Evolutionary conservation across 92 coral and sea anemone species (phyloP).

Genomic region (Epizoanthus scotinus): DNA sequence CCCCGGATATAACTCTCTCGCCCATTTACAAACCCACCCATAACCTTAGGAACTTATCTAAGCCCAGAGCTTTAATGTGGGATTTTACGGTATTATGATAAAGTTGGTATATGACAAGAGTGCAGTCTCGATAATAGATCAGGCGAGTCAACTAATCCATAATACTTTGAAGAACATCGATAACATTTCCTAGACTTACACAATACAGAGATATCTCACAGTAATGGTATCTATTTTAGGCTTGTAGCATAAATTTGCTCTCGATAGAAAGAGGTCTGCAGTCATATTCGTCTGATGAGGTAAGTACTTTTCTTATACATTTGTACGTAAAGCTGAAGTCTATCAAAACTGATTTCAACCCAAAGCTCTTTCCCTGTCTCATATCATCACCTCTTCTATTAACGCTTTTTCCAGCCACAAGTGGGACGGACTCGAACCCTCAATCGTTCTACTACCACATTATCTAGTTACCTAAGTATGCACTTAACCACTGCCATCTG

Average conservation of each 20-base stretch:
- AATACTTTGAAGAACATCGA: too few relatives aligned
- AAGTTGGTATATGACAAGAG: too few relatives aligned
- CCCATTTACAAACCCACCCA: too few relatives aligned
- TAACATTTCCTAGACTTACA: neutral
- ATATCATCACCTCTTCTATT: too few relatives aligned
- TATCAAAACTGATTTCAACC: neutral
- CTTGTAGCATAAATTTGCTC: slow-evolving; percentile 9
- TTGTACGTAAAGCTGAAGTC: neutral
- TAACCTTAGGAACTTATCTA: too few relatives aligned
- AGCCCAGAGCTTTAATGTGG: too few relatives aligned
- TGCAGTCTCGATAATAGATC: too few relatives aligned
- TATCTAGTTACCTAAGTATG: neutral
- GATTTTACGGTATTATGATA: too few relatives aligned
- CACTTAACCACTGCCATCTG: too few relatives aligned
- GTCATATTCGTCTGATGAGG: slow-evolving; percentile 22
- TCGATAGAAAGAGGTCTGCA: slow-evolving; percentile 12
- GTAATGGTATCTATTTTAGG: neutral
- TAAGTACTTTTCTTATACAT: neutral
- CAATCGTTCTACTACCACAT: neutral
- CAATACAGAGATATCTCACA: neutral
- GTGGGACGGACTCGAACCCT: neutral
- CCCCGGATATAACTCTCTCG: too few relatives aligned
- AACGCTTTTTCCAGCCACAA: neutral
- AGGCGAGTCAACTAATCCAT: too few relatives aligned
- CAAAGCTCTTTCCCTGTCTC: neutral